Evolutionary conservation across 2,888 invertebrate species (phyloP).

Genomic region (Dusona sp.): DNA sequence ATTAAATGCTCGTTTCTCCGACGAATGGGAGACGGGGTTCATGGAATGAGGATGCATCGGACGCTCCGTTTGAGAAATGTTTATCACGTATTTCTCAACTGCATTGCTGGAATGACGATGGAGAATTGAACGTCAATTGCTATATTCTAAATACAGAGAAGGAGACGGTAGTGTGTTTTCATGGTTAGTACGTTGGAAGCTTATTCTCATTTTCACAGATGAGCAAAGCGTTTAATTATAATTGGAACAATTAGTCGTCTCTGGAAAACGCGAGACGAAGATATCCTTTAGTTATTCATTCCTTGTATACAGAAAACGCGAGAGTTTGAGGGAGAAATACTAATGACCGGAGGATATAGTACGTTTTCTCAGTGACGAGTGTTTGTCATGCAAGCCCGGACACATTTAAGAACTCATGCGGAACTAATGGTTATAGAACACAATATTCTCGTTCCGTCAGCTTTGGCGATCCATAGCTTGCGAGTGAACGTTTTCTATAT

Average conservation of each 20-base stretch:
- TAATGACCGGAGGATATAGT: constrained; percentile 49
- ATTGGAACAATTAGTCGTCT: constrained; percentile 60
- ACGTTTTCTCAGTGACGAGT: constrained; percentile 23
- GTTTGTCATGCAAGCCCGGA: constrained; percentile 40
- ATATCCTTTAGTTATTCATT: background rate
- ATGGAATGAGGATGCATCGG: constrained; percentile 28
- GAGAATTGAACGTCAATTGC: constrained; percentile 28
- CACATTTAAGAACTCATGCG: background rate
- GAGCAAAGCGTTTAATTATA: constrained; percentile 57
- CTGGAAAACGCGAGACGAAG: constrained; percentile 36
- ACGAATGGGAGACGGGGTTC: constrained; percentile 23
- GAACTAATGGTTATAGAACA: constrained; percentile 20
- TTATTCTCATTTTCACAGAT: constrained; percentile 26
- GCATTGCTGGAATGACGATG: constrained; percentile 18
- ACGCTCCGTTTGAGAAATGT: constrained; percentile 39
- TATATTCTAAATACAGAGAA: background rate
- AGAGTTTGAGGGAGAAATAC: constrained; percentile 36
- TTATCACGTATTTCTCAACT: constrained; percentile 27
- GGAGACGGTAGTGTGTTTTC: background rate
- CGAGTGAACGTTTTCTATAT: background rate
- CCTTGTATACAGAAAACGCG: background rate
- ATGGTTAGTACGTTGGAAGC: constrained; percentile 19
- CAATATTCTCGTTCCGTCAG: constrained; percentile 19
- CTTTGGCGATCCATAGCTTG: background rate
- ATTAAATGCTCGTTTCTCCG: constrained; percentile 41